phyloP scores from a whole-genome alignment of 1,140 invertebrate species.

The Diploscapter pachys region DNA sequence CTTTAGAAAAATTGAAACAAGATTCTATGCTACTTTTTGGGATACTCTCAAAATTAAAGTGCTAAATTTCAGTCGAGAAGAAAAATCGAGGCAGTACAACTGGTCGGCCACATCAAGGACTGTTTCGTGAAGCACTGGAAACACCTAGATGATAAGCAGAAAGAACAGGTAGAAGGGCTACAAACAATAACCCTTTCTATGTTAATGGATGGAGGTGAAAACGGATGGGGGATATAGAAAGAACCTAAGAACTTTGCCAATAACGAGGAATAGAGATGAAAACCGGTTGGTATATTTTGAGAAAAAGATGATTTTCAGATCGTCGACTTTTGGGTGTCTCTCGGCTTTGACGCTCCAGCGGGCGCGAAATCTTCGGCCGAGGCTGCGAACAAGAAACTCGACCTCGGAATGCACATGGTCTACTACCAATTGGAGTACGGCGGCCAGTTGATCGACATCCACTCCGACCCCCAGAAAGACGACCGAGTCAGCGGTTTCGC shows the following conservation, averaged over 20 bases:
- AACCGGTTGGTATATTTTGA: no score
- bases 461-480: conserved; percentile 54
- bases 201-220: not conserved
- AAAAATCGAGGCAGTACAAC: conserved; percentile 40
- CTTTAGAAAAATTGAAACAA: no score
- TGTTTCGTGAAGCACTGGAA: conserved; percentile 50
- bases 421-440: conserved; percentile 55
- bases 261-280: no score
- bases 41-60: not conserved
- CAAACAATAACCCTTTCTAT: not conserved
- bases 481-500: conserved; percentile 56
- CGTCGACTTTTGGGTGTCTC: conserved; percentile 45
- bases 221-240: no score
- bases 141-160: conserved; percentile 48
- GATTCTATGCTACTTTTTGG: no score
- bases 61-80: not conserved
- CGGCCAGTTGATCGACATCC: conserved; percentile 54
- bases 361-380: conserved; percentile 23
- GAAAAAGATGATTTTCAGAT: conserved; percentile 17
- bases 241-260: no score
- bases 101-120: conserved; percentile 51
- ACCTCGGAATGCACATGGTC: conserved; percentile 53
- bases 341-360: conserved; percentile 46
- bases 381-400: conserved; percentile 40
- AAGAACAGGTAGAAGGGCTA: conserved; percentile 25